Evolutionary conservation across 2,113 vertebrate genomes (phyloP).

Genomic region (Callipepla squamata): DNA sequence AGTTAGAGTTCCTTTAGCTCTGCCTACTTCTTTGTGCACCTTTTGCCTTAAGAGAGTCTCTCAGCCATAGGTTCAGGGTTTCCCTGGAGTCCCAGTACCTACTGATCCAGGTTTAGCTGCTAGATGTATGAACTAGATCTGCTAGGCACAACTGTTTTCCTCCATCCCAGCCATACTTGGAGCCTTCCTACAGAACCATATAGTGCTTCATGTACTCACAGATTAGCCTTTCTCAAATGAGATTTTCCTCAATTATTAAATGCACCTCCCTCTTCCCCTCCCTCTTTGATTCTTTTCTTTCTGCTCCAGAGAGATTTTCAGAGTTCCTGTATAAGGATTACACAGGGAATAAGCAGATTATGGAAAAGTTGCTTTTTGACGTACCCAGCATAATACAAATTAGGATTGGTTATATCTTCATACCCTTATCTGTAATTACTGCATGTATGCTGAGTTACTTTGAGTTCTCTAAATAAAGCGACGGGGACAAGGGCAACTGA

Average conservation of each 20-base stretch:
- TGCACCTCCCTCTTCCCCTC: not conserved
- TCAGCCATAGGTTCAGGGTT: not conserved
- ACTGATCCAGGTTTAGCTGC: not conserved
- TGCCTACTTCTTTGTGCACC: not conserved
- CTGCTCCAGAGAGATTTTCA: slow-evolving; percentile 28
- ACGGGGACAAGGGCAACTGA: not conserved
- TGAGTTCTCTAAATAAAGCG: not conserved
- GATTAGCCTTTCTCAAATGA: slow-evolving; percentile 21
- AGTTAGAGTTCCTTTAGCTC: not conserved
- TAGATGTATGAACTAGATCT: not conserved
- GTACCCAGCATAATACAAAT: slow-evolving; percentile 37
- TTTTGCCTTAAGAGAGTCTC: not conserved
- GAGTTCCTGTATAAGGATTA: slow-evolving; percentile 40
- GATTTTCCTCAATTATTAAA: slow-evolving; percentile 41
- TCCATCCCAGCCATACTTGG: not conserved
- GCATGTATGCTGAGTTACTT: not conserved
- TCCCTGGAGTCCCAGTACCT: not conserved
- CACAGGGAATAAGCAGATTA: slow-evolving; percentile 53
- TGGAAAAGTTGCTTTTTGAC: slow-evolving; percentile 44
- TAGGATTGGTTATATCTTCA: slow-evolving; percentile 26
- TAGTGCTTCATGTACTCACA: fast-evolving
- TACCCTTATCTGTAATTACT: not conserved
- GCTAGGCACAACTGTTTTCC: not conserved
- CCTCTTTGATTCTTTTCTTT: not conserved
- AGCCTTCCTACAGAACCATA: not conserved